Evolutionary conservation across 2,888 invertebrate genomes (phyloP), one percentile per base, ranked within the genome.

Genomic region (Lycocerus yunnanus): DNA sequence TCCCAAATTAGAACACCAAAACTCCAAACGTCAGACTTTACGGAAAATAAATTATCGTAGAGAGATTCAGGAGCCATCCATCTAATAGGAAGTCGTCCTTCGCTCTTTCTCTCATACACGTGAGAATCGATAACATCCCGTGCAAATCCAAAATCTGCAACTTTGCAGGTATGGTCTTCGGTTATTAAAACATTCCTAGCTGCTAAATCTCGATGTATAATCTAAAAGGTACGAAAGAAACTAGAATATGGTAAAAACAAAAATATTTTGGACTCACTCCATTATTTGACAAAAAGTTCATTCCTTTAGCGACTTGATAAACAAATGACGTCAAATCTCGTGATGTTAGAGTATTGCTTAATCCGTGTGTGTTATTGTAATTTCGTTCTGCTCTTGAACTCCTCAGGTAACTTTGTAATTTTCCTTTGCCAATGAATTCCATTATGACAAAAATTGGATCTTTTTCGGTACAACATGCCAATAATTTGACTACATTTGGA

Each of bases 41-140:
- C 93, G 11, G 97, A 96, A 88, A 97, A 98, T 84, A 97, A 92
- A 84, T 97, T 97, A 85, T 98, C 97, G 86, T 95, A 96, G 1
- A 98, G 90, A 1, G 97, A 96, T 84, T 98, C 98, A 0, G 97
- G 96, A 0, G 97, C 96, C 97, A 98, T 97, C 98, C 98, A 98
- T 85, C 97, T 88, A 63, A 92, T 90, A 1, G 91, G 91, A 18
- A 91, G 83, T 58, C 89, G 85, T 13, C 75, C 95, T 83, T 95
- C 95, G 77, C 95, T 95, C 83, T 95, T 95, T 58, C 95, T 89
- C 84, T 95, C 95, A 83, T 95, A 95, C n/a, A 95, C 92, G 81
- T 94, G 94, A n/a, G 94, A 94, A 5, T 94, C 94, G 2, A 94
- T 93, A 0, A 97, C 93, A 86, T 97, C 97, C 67, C 97, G 90